Base-by-base conservation (phyloP, 2,888 invertebrate species). In the Mythimna vitellina region DNA sequence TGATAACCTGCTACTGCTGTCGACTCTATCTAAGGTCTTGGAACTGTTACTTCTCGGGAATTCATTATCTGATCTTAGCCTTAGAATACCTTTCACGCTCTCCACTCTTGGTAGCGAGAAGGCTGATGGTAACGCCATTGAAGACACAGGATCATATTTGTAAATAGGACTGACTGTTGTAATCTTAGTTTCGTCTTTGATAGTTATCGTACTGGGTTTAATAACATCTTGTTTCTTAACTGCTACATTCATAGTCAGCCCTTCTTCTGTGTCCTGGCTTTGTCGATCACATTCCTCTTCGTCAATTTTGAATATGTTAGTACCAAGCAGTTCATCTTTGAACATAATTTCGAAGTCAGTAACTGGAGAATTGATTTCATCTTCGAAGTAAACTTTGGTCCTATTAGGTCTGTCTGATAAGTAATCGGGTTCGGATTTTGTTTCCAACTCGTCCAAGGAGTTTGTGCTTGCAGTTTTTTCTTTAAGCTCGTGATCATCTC, bases 281-380 rank as follows among this genome's bases (percentile, higher is more conserved):
- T 89, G 89, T 56, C 87, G 89, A n/a, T 95, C 93, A 69, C 90
- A 92, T 82, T 95, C 95, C 76, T 95, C 96, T 87, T 95, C 95
- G 46, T 96, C 96, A 32, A 96, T 96, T 82, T 96, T 96, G 74
- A 95, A 96, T 92, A 96, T 96, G 56, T 94, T 94, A 90, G 54
- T 92, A 1, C 92, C 89, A 3, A 93, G 76, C 0, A 96, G 90
- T 88, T 96, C 96, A 77, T 96, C 96, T 90, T 96, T 96, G 87
- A 96, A 96, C 96, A 96, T 96, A 1, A 96, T 96, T 89, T 96
- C 96, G 66, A 96, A 96, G 87, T 96, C 96, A 3, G 96, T 96
- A 4, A 96, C 94, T 0, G 95, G 96, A 0, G 95, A 95, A 67
- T 96, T 93, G 0, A 96, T 93, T 88, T 96, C 96, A 51, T 96